phyloP scores from a whole-genome alignment of 2,888 invertebrate genomes.

The Isoperla grammatica region DNA sequence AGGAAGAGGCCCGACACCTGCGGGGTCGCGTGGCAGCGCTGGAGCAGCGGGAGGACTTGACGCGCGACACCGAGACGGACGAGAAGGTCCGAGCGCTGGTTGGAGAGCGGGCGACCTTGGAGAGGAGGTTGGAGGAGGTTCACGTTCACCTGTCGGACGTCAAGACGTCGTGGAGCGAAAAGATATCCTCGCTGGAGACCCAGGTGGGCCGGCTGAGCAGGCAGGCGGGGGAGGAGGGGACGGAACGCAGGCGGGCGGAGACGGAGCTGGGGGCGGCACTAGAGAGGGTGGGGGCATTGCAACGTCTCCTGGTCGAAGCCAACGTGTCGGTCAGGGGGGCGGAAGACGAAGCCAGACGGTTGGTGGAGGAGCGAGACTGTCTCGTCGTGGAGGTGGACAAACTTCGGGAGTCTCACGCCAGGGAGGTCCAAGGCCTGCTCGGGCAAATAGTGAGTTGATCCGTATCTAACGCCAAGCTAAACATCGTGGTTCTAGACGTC shows the following conservation, averaged over 20 bases:
- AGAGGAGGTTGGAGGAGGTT: constrained; percentile 75
- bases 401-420: constrained; percentile 1
- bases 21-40: constrained; percentile 55
- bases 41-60: constrained; percentile 43
- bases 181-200: constrained; percentile 82
- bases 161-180: constrained; percentile 88
- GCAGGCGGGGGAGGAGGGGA: constrained; percentile 78
- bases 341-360: constrained; percentile 64
- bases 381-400: constrained; percentile 58
- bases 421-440: constrained; percentile 43
- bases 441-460: constrained; percentile 44
- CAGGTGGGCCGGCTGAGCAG: constrained; percentile 78
- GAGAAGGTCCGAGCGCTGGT: constrained; percentile 53
- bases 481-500: neutral
- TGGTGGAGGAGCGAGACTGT: constrained; percentile 68
- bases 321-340: constrained; percentile 60
- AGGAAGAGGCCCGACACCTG: constrained; percentile 69
- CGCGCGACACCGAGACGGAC: constrained; percentile 42
- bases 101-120: constrained; percentile 61
- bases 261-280: constrained; percentile 60
- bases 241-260: constrained; percentile 69
- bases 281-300: constrained; percentile 57
- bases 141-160: constrained; percentile 83
- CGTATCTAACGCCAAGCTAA: neutral
- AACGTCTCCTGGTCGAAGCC: constrained; percentile 60